These are phyloP conservation scores for Salminus brasiliensis DNA, from an alignment of 2,113 vertebrate genomes.

Conservation along the genomic window DNA sequence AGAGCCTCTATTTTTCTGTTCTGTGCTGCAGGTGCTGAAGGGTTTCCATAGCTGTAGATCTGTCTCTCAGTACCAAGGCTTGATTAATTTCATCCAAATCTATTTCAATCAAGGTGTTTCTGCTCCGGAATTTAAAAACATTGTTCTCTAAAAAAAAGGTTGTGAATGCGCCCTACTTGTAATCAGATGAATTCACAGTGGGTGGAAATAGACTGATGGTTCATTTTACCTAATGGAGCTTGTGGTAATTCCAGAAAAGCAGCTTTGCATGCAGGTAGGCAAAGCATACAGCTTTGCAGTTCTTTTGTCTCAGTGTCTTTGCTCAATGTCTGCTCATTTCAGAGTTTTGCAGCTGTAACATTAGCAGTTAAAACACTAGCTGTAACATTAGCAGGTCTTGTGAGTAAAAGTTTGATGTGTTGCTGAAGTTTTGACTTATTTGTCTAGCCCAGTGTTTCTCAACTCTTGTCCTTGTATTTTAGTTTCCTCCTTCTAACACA, in stretches of 20 bases:
- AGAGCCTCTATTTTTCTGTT: too few species aligned
- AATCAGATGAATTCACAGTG: neutral
- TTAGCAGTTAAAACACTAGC: too few species aligned
- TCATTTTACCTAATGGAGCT: conserved; percentile 5
- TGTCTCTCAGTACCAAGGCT: neutral
- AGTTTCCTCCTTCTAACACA: too few species aligned
- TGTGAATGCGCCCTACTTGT: neutral
- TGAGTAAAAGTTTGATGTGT: too few species aligned
- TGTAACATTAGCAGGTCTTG: too few species aligned
- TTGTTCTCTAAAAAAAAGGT: neutral
- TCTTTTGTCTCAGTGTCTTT: neutral
- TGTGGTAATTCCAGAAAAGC: neutral
- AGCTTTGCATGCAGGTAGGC: neutral
- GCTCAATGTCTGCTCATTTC: neutral
- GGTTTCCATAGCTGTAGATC: too few species aligned
- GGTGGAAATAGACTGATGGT: neutral
- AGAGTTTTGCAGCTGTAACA: neutral
- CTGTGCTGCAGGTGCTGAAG: neutral
- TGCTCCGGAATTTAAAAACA: neutral
- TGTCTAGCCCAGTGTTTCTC: too few species aligned
- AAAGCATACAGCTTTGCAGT: neutral
- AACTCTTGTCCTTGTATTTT: too few species aligned
- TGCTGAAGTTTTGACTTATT: too few species aligned
- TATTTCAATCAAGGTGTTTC: neutral
- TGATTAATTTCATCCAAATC: neutral